Base-by-base conservation (phyloP, 2,888 invertebrate genomes). In the Tetragonisca angustula region DNA sequence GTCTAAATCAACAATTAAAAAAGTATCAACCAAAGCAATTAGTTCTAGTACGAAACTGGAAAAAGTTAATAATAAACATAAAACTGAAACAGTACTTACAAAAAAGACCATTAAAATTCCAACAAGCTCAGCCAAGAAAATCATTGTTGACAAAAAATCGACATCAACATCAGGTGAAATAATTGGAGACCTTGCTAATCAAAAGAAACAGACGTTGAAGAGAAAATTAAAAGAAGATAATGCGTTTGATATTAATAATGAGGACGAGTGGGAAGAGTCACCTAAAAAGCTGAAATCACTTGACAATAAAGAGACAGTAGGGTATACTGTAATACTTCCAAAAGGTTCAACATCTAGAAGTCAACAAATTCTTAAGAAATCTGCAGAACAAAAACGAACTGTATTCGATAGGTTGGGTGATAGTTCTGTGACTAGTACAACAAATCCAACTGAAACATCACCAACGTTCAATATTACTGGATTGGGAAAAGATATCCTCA, bases 401-500 rank as follows among this genome's bases (percentile, higher is more conserved):
- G 95, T 96, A n/a, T 95, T 96, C 89, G 95, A 95, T 61, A 94
- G 96, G 83, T 91, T 96, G 61, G 95, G 96, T 19, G 95, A 95
- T 56, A 95, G 95, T 84, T 94, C 94, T 24, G 94, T 95, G 2
- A 94, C 94, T 2, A 95, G 95, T 81, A 95, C 95, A 2, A 95
- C 95, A 21, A 94, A 91, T 87, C 83, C 88, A 19, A 83, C 86
- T 15, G 93, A 93, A 61, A 88, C 91, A 0, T 87, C 76, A 3
- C 92, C 93, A 5, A 94, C 92, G 0, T 94, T 94, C 72, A 94
- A 93, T 70, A 90, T 94, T 13, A 94, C 94, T 54, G 94, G 94
- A 4, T 71, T 94, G 11, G 93, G 93, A 0, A 93, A 93, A 68
- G 91, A 93, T 17, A 86, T 92, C 27, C 87, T 93, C 24, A 94